A percentile compares a stretch with the other conserved stretches of the same genome.
Evolutionary conservation across 2,888 invertebrate species (phyloP).

Genomic region (Acleris laterana): DNA sequence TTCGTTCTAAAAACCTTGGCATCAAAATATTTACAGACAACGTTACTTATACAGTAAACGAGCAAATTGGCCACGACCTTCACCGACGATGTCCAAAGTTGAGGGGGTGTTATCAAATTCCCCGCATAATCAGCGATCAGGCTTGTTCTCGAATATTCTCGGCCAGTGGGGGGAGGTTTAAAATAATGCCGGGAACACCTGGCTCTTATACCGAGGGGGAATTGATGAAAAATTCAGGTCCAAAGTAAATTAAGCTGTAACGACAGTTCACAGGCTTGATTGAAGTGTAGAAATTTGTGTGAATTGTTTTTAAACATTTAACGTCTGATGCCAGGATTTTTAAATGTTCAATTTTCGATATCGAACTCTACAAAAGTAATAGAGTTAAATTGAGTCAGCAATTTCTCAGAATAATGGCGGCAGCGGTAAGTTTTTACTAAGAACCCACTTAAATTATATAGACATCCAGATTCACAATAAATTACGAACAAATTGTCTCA

Average conservation of each 20-base stretch:
- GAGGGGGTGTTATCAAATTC: constrained; percentile 11
- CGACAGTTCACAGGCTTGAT: too few relatives aligned
- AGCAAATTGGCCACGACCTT: constrained; percentile 5
- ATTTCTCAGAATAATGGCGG: too few relatives aligned
- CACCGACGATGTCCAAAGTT: not conserved
- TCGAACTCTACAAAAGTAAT: too few relatives aligned
- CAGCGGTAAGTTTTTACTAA: too few relatives aligned
- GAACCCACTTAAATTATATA: too few relatives aligned
- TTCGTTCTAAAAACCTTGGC: too few relatives aligned
- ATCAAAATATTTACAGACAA: not conserved
- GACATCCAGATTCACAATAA: too few relatives aligned
- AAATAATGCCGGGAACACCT: constrained; percentile 28
- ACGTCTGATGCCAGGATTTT: too few relatives aligned
- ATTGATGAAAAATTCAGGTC: constrained; percentile 1
- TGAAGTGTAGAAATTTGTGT: not conserved
- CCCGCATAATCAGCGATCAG: constrained; percentile 28
- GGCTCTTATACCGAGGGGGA: not conserved
- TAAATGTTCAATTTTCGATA: too few relatives aligned
- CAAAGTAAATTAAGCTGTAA: not conserved
- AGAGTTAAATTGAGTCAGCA: too few relatives aligned
- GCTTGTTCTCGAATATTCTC: constrained; percentile 14
- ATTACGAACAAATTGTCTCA: too few relatives aligned
- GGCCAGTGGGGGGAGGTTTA: constrained; percentile 1
- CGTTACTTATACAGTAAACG: not conserved
- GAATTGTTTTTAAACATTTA: too few relatives aligned